Base-by-base conservation (phyloP, 1,140 invertebrate species). In the Holcopasites calliopsidis region DNA sequence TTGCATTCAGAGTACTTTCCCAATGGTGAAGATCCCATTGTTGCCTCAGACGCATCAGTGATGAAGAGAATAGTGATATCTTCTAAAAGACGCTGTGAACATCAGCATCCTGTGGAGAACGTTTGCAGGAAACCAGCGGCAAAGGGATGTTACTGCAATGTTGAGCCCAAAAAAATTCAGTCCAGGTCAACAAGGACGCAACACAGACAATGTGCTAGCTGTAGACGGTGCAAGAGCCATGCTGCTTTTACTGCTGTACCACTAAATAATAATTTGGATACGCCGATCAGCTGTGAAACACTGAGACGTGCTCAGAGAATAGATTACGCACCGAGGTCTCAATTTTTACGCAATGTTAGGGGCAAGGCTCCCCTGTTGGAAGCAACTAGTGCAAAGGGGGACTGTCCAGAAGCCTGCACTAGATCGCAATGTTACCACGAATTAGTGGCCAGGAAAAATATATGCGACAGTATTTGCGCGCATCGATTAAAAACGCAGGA, bases 141-240 rank as follows among this genome's bases (percentile, higher is more conserved):
- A 7, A 87, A 84, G 60, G 88, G 78, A 31, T 91, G 90, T 70
- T 90, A 91, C 38, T 91, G 90, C 60, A 71, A 85, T 69, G 18
- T 52, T 5, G 78, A 85, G 13, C 33, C 55, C 0, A 77, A 62
- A 31, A 86, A 85, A 52, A 21, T 66, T 7, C 80, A 84, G 16
- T 11, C 49, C 23, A 79, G 61, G 77, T 80, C 83, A 31, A 47
- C 52, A 0, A 87, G 42, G 62, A 81, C 64, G 0, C 79, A 62
- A 18, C 13, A 50, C 3, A 86, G 80, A 35, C 40, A 80, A 33
- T 31, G n/a, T 16, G 76, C 61, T n/a, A 49, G 72, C 21, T 81
- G 79, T 35, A 69, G 64, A 62, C 52, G 61, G n/a, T 85, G 75
- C n/a, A 85, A 49, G 73, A 87, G 33, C 38, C 33, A 72, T 50